These are phyloP conservation scores for Chrysogorgia sp. DNA, from an alignment of 92 coral and sea anemone genomes.

Conservation along the genomic window DNA sequence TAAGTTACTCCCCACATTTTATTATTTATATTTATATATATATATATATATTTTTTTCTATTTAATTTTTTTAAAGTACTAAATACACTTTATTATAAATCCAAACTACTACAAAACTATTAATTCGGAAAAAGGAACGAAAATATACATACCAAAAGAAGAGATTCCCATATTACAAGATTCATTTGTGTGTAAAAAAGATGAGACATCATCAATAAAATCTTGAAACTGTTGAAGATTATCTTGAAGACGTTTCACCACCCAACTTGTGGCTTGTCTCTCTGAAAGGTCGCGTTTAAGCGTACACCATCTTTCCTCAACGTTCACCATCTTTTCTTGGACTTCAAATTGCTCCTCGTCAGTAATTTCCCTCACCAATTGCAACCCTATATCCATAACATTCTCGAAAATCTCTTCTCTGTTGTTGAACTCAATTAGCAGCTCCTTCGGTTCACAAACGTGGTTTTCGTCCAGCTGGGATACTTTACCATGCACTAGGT, in stretches of 20 bases:
- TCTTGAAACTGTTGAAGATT: conserved; percentile 11
- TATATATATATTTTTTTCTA: too few relatives aligned
- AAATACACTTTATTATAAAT: too few relatives aligned
- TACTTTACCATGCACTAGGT: not conserved
- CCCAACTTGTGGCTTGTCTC: conserved; percentile 1
- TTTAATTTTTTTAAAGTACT: too few relatives aligned
- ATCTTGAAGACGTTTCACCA: not conserved
- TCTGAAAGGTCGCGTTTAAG: conserved; percentile 7
- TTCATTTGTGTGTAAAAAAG: not conserved
- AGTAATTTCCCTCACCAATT: conserved; percentile 60
- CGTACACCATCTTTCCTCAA: conserved; percentile 19
- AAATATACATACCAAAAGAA: too few relatives aligned
- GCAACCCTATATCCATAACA: conserved; percentile 80
- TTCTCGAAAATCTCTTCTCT: conserved; percentile 82
- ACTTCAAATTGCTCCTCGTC: conserved; percentile 45
- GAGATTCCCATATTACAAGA: too few relatives aligned
- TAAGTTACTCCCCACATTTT: too few relatives aligned
- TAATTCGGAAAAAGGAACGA: too few relatives aligned
- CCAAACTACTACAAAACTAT: too few relatives aligned
- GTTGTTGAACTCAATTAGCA: conserved; percentile 4
- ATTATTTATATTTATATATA: too few relatives aligned
- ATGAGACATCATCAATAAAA: conserved; percentile 13
- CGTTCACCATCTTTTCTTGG: conserved; percentile 16
- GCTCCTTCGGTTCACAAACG: conserved; percentile 1
- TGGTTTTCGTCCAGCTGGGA: not conserved